A percentile compares a stretch with the other conserved stretches of the same genome.
Evolutionary conservation across 2,113 vertebrate genomes (phyloP).

Genomic region (Myiopsitta monachus): DNA sequence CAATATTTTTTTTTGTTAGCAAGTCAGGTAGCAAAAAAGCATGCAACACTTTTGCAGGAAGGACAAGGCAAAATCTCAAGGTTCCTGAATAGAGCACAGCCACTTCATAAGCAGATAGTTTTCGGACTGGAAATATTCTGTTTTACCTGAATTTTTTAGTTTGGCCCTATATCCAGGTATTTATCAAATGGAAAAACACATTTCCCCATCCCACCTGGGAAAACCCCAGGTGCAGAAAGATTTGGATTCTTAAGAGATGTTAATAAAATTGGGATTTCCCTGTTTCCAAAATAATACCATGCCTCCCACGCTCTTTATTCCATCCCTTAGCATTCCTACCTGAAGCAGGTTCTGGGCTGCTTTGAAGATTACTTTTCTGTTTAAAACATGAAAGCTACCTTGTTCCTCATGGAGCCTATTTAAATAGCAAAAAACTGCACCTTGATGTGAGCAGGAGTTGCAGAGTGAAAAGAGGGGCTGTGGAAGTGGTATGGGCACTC

Average conservation of each 20-base stretch:
- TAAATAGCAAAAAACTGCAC: background rate
- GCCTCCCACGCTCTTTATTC: conserved; percentile 57
- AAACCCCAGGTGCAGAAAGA: conserved; percentile 51
- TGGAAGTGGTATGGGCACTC: background rate
- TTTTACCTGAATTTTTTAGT: background rate
- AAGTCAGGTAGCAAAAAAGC: background rate
- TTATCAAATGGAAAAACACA: conserved; percentile 33
- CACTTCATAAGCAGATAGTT: background rate
- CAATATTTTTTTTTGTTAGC: background rate
- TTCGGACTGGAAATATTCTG: background rate
- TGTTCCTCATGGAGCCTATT: background rate
- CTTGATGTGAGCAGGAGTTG: background rate
- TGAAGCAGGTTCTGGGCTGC: conserved; percentile 38
- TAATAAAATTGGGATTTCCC: conserved; percentile 70
- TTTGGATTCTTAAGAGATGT: conserved; percentile 45
- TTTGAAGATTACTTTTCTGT: conserved; percentile 60
- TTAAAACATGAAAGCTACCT: conserved; percentile 32
- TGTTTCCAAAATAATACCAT: conserved; percentile 67
- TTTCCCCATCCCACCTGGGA: conserved; percentile 55
- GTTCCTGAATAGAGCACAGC: background rate
- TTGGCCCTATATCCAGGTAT: background rate
- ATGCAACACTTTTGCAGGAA: fast-evolving
- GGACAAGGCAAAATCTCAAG: background rate
- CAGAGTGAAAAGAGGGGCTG: background rate
- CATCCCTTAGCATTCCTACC: conserved; percentile 24